Conservation (phyloP, 2,888 invertebrate genomes). For the Harpalus rubripes region DNA sequence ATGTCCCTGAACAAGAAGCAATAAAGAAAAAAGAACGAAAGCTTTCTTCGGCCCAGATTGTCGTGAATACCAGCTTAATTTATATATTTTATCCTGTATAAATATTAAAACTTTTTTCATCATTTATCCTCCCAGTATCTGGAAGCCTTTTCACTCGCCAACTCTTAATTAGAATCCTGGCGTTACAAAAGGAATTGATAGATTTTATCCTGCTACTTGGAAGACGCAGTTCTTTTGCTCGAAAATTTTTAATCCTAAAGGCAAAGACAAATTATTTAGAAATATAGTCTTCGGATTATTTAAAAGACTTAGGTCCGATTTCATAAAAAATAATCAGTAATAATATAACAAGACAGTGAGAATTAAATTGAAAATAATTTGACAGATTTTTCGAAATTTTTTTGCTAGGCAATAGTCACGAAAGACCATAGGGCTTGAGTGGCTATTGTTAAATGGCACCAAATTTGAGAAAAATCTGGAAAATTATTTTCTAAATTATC, state of each 20-base stretch:
- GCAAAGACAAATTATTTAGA: too few relatives aligned
- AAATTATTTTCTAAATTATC: too few relatives aligned
- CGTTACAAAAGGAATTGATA: slow-evolving; percentile 60
- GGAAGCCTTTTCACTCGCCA: slow-evolving; percentile 33
- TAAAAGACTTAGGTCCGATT: too few relatives aligned
- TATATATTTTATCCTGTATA: slow-evolving; percentile 62
- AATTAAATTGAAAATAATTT: too few relatives aligned
- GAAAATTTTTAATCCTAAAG: slow-evolving; percentile 26
- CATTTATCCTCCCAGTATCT: slow-evolving; percentile 58
- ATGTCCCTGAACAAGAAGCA: slow-evolving; percentile 38
- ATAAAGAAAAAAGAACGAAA: slow-evolving; percentile 51
- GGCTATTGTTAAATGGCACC: too few relatives aligned
- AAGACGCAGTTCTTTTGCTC: not conserved
- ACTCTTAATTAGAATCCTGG: slow-evolving; percentile 61
- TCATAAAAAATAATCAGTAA: too few relatives aligned
- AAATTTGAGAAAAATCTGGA: too few relatives aligned
- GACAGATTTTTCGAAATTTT: too few relatives aligned
- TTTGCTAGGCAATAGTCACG: too few relatives aligned
- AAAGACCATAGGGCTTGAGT: too few relatives aligned
- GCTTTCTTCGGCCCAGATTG: slow-evolving; percentile 20
- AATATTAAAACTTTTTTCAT: slow-evolving; percentile 63
- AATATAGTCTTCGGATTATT: too few relatives aligned
- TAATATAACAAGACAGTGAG: too few relatives aligned
- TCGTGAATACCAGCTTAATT: slow-evolving; percentile 53
- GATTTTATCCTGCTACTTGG: slow-evolving; percentile 45